phyloP scores from a whole-genome alignment of 2,113 vertebrate genomes.

The Spizaetus ornatus region DNA sequence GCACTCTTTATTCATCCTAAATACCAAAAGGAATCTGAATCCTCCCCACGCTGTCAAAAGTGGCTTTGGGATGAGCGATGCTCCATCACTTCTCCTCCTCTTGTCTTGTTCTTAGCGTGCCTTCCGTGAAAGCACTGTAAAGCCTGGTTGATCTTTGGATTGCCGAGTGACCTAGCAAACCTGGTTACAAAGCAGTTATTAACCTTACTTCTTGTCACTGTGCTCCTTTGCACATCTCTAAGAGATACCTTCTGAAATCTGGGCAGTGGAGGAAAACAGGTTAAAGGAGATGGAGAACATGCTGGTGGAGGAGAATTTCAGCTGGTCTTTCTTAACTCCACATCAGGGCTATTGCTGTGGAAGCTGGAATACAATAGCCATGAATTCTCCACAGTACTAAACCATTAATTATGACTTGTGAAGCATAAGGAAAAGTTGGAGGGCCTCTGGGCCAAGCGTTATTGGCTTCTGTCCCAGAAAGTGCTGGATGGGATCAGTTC shows the following conservation, averaged over 20 bases:
- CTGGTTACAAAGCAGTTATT: background rate
- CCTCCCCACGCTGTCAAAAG: background rate
- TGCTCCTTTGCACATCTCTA: background rate
- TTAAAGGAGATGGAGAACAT: background rate
- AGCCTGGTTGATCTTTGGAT: background rate
- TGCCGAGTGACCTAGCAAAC: background rate
- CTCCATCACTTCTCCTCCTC: background rate
- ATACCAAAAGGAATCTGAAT: background rate
- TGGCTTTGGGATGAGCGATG: background rate
- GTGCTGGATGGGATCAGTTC: conserved; percentile 22
- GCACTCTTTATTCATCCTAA: background rate
- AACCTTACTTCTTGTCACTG: background rate
- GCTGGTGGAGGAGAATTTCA: background rate
- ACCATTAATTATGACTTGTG: conserved; percentile 49
- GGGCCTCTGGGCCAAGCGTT: conserved; percentile 28
- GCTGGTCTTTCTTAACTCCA: background rate
- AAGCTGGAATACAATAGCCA: conserved; percentile 23
- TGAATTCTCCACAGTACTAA: conserved; percentile 12
- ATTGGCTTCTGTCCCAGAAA: conserved; percentile 58
- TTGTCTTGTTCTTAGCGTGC: background rate
- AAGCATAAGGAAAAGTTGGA: conserved; percentile 55
- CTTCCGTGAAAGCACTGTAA: background rate
- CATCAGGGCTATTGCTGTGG: background rate
- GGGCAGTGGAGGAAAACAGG: background rate
- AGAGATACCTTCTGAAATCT: background rate